phyloP scores from a whole-genome alignment of 2,888 invertebrate genomes.

The Drosophila affinis region DNA sequence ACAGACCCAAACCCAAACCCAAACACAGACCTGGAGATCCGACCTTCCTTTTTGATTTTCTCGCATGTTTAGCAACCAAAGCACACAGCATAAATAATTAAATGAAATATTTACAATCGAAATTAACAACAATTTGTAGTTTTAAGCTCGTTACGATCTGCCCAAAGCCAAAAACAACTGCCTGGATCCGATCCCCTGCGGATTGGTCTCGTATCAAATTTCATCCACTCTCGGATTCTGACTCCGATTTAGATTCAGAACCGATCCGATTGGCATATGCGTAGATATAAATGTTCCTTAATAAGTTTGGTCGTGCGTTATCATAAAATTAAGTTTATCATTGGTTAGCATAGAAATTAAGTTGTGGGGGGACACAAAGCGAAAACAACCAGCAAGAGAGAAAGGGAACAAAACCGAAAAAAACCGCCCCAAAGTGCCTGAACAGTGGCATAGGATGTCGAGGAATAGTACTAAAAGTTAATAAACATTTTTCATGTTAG shows the following conservation, averaged over 20 bases:
- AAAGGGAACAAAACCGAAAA: slow-evolving; percentile 20
- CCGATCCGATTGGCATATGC: slow-evolving; percentile 5
- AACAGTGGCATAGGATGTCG: slow-evolving; percentile 6
- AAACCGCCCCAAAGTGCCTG: slow-evolving; percentile 9
- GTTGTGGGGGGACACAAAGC: slow-evolving; percentile 24
- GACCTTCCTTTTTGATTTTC: not conserved
- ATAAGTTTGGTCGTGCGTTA: slow-evolving; percentile 52
- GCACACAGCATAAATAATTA: slow-evolving; percentile 70
- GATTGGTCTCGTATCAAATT: slow-evolving; percentile 56
- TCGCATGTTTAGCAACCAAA: slow-evolving; percentile 41
- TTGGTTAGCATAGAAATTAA: slow-evolving; percentile 79
- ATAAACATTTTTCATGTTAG: too few relatives aligned
- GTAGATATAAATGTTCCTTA: slow-evolving; percentile 32
- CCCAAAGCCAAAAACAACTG: slow-evolving; percentile 6
- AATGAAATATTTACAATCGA: slow-evolving; percentile 74
- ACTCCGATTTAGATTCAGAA: not conserved
- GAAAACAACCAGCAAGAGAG: not conserved
- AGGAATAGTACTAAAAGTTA: not conserved
- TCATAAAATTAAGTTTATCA: slow-evolving; percentile 76
- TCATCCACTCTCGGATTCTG: slow-evolving; percentile 30
- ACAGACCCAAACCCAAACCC: slow-evolving; percentile 12
- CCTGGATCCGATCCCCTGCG: slow-evolving; percentile 47
- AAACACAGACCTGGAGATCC: slow-evolving; percentile 4
- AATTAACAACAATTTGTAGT: slow-evolving; percentile 80
- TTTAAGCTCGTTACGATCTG: slow-evolving; percentile 60